phyloP scores from a whole-genome alignment of 2,797 vertebrate genomes.

The Lutjanus campechanus region DNA sequence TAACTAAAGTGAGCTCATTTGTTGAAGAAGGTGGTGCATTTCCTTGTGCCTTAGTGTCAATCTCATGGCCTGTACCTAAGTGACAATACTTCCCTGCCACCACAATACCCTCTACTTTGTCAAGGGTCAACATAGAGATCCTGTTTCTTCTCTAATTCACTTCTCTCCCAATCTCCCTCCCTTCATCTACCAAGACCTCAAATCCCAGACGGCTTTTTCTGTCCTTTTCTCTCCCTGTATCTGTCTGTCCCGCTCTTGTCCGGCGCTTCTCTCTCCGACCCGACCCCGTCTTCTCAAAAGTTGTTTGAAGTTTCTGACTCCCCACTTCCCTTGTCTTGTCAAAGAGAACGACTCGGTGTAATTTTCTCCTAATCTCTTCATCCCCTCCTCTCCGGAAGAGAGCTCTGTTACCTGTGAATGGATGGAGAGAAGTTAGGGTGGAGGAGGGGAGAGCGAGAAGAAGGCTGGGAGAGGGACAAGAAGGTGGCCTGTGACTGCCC shows the following conservation, averaged over 20 bases:
- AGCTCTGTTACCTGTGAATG: conserved; percentile 68
- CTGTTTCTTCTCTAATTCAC: conserved; percentile 63
- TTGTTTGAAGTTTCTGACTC: conserved; percentile 78
- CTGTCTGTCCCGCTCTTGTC: conserved; percentile 53
- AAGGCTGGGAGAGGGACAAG: conserved; percentile 51
- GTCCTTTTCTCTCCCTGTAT: conserved; percentile 35
- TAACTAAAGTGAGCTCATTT: conserved; percentile 15
- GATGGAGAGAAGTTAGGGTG: conserved; percentile 4
- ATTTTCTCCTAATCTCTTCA: conserved; percentile 84
- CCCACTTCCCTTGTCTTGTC: conserved; percentile 72
- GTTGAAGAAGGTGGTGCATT: not conserved
- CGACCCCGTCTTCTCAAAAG: conserved; percentile 68
- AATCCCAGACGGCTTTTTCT: conserved; percentile 60
- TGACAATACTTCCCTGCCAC: conserved; percentile 29
- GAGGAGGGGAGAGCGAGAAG: conserved; percentile 8
- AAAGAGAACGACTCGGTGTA: conserved; percentile 71
- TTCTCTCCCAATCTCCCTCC: conserved; percentile 36
- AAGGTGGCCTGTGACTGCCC: conserved; percentile 66
- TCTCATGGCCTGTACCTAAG: conserved; percentile 12
- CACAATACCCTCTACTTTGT: conserved; percentile 45
- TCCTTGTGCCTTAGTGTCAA: not conserved
- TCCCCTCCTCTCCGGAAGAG: conserved; percentile 67
- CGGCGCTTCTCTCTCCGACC: conserved; percentile 52
- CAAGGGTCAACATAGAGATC: conserved; percentile 51
- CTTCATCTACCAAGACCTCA: conserved; percentile 63